These are phyloP conservation scores for Bovichtus diacanthus DNA, from an alignment of 2,797 vertebrate genomes.

Conservation along the genomic window DNA sequence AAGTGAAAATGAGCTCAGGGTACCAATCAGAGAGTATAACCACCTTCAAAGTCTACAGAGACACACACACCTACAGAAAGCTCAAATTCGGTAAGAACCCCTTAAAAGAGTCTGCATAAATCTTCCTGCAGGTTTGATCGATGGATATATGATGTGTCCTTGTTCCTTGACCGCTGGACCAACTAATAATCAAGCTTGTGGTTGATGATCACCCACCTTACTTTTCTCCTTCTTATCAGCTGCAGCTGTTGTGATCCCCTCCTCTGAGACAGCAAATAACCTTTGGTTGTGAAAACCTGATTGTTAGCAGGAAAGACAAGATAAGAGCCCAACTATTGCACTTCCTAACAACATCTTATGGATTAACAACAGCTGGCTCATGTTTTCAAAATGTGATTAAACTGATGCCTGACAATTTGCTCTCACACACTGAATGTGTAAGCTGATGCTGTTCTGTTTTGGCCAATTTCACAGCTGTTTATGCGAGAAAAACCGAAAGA, in stretches of 20 bases:
- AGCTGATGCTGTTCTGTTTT: neutral
- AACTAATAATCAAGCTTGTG: conserved; percentile 55
- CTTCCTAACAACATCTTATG: conserved; percentile 57
- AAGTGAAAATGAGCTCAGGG: conserved; percentile 74
- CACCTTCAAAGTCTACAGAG: conserved; percentile 48
- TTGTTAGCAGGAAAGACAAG: conserved; percentile 61
- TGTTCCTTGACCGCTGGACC: conserved; percentile 43
- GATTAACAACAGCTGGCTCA: conserved; percentile 64
- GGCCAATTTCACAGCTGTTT: neutral
- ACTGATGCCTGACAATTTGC: conserved; percentile 16
- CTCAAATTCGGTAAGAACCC: conserved; percentile 27
- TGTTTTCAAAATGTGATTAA: conserved; percentile 44
- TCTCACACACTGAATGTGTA: neutral
- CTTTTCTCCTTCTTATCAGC: conserved; percentile 54
- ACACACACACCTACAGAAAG: conserved; percentile 12
- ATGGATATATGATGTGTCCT: conserved; percentile 54
- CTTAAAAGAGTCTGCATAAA: conserved; percentile 32
- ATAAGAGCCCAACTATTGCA: conserved; percentile 47
- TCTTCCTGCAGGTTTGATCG: conserved; percentile 47
- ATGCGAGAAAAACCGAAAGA: neutral
- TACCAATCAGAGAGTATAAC: conserved; percentile 56
- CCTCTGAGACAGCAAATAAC: conserved; percentile 17
- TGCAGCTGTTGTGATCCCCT: conserved; percentile 47
- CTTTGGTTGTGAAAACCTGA: conserved; percentile 57
- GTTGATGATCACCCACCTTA: conserved; percentile 51